Conservation (phyloP, 2,797 vertebrate genomes). For the Thamnophis elegans region DNA sequence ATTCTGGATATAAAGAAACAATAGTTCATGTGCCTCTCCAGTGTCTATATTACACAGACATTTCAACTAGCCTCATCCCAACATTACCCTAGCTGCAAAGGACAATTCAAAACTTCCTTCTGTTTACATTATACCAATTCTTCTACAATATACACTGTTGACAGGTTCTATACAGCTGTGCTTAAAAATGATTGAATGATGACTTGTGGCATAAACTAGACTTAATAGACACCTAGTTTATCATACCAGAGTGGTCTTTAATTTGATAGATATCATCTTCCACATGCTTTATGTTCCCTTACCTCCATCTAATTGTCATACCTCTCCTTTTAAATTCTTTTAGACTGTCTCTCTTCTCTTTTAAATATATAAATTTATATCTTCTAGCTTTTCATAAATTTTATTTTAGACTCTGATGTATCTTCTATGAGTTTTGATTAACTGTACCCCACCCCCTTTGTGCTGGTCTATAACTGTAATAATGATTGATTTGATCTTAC, state of each 20-base stretch:
- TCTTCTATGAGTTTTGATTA: background rate
- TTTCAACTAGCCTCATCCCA: background rate
- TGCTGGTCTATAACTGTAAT: background rate
- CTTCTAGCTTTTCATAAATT: background rate
- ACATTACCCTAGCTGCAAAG: background rate
- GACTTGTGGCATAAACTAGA: background rate
- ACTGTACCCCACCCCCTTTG: background rate
- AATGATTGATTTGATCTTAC: background rate
- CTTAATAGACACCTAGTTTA: background rate
- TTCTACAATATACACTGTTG: background rate
- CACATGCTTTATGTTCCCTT: background rate
- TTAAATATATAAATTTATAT: background rate
- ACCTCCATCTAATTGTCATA: background rate
- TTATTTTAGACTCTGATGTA: background rate
- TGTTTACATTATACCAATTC: background rate
- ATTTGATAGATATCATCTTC: background rate
- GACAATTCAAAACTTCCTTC: background rate
- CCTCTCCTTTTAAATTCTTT: background rate
- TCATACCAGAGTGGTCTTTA: background rate
- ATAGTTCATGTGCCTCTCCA: background rate
- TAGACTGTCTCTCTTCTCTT: background rate
- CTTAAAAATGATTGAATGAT: background rate
- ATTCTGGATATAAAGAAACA: background rate
- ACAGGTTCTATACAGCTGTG: background rate
- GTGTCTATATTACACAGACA: background rate